Percentiles rank a stretch among this genome's conserved stretches.
These are phyloP conservation scores for Rhynchomys soricoides DNA, from an alignment of 2,113 vertebrate genomes.

Conservation along the genomic window DNA sequence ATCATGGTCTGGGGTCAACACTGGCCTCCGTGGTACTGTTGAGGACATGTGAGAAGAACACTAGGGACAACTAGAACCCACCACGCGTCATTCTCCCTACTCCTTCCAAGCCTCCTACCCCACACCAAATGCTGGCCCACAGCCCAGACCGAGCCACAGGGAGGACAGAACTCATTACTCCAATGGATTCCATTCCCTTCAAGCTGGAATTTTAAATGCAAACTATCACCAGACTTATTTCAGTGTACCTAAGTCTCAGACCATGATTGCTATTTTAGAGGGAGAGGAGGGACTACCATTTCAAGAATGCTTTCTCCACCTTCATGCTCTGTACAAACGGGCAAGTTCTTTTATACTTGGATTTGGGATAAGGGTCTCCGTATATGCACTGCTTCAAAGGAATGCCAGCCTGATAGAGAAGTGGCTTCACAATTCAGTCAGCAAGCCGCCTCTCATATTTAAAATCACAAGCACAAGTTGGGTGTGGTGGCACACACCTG, in stretches of 20 bases:
- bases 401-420: not conserved
- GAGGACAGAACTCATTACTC: not conserved
- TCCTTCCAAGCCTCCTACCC: not conserved
- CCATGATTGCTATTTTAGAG: not conserved
- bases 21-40: not conserved
- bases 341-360: not conserved
- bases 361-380: not conserved
- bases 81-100: not conserved
- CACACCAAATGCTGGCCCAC: not conserved
- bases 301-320: not conserved
- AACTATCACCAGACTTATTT: not conserved
- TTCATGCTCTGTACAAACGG: not conserved
- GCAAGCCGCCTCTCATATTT: not conserved
- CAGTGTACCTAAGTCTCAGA: not conserved
- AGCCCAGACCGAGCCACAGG: not conserved
- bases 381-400: not conserved
- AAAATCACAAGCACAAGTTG: not conserved
- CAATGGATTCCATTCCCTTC: not conserved
- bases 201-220: constrained; percentile 5
- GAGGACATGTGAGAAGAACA: not conserved
- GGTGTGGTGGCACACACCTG: not conserved
- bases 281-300: not conserved
- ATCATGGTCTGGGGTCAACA: not conserved
- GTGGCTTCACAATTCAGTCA: not conserved
- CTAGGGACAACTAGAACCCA: not conserved